These are phyloP conservation scores for Sinocyclocheilus grahami DNA, from an alignment of 2,113 vertebrate species.

Conservation along the genomic window DNA sequence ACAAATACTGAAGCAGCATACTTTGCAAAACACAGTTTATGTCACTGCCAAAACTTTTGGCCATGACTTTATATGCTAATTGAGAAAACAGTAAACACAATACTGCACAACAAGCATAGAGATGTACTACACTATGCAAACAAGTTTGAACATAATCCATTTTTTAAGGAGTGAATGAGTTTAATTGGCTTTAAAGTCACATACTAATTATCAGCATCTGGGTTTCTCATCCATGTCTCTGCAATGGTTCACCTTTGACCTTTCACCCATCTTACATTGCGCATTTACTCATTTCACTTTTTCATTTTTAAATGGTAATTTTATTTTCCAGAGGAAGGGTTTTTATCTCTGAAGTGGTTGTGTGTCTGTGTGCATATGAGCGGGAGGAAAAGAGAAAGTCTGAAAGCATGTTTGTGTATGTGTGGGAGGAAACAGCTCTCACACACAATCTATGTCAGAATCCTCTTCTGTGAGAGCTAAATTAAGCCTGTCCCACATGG, in stretches of 20 bases:
- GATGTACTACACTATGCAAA: constrained; percentile 10
- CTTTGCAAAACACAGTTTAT: no score
- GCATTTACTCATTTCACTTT: background rate
- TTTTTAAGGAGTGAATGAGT: background rate
- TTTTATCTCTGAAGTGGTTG: constrained; percentile 40
- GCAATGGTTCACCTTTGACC: background rate
- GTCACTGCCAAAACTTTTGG: no score
- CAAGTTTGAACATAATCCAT: constrained; percentile 4
- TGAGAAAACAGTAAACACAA: no score
- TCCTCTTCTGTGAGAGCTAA: constrained; percentile 62
- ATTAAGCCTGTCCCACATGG: constrained; percentile 57
- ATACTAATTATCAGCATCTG: background rate
- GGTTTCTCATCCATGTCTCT: constrained; percentile 43
- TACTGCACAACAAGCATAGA: background rate
- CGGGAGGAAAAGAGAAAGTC: constrained; percentile 36
- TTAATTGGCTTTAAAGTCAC: constrained; percentile 1
- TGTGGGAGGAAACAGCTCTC: constrained; percentile 68
- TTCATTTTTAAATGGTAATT: no score
- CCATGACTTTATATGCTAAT: no score
- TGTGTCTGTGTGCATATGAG: constrained; percentile 46
- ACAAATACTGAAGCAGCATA: no score
- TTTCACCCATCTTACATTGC: background rate
- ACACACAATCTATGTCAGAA: constrained; percentile 64
- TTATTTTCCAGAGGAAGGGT: background rate
- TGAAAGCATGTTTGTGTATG: constrained; percentile 57